These are phyloP conservation scores for Oncopeltus fasciatus DNA, from an alignment of 1,140 invertebrate genomes.

Conservation along the genomic window DNA sequence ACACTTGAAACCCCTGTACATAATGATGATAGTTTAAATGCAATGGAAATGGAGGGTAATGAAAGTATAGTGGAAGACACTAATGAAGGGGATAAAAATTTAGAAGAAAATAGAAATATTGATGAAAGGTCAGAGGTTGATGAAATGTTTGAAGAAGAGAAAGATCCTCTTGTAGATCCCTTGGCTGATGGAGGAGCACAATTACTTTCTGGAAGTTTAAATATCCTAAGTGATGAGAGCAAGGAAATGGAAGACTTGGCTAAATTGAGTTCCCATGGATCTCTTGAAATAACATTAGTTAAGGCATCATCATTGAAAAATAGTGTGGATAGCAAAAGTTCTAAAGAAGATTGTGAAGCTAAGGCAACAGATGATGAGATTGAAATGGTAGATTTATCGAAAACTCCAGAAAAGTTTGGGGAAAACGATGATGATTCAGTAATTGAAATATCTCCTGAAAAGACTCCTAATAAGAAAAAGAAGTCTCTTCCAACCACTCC, in stretches of 20 bases:
- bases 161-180: conserved; percentile 15
- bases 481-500: conserved; percentile 33
- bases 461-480: conserved; percentile 27
- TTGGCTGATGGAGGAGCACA: conserved; percentile 12
- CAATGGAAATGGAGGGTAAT: conserved; percentile 22
- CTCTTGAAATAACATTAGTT: conserved; percentile 14
- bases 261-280: conserved; percentile 10
- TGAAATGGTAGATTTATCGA: conserved; percentile 10
- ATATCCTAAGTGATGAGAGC: conserved; percentile 8
- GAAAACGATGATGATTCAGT: conserved; percentile 21
- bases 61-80: conserved; percentile 24
- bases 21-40: conserved; percentile 28
- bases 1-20: conserved; percentile 27
- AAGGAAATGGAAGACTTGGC: conserved; percentile 15
- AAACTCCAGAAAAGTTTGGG: conserved; percentile 33
- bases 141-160: conserved; percentile 15
- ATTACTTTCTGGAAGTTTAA: neutral
- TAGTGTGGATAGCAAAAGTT: neutral
- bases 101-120: conserved; percentile 18
- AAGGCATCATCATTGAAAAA: neutral
- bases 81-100: conserved; percentile 21
- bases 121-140: conserved; percentile 5
- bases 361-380: neutral
- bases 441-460: conserved; percentile 22
- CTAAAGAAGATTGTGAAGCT: conserved; percentile 1